A percentile compares a stretch with the other conserved stretches of the same genome.
Conservation (phyloP, 2,888 invertebrate genomes). For the Hyles lineata region DNA sequence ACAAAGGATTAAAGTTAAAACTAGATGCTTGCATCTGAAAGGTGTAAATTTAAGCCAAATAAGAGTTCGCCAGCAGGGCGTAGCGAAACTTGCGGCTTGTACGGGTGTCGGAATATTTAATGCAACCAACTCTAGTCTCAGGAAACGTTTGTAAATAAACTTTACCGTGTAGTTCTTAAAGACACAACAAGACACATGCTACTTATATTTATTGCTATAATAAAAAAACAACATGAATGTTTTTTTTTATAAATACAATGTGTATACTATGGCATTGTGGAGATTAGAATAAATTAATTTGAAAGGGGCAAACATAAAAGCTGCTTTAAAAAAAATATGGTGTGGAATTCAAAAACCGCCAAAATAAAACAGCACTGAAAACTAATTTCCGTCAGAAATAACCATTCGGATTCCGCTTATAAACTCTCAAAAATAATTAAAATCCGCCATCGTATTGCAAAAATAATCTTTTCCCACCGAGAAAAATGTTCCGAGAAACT, state of each 20-base stretch:
- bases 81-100: not conserved
- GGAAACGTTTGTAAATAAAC: not conserved
- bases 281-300: too few relatives aligned
- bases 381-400: too few relatives aligned
- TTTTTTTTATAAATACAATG: too few relatives aligned
- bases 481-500: not conserved
- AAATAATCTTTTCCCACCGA: not conserved
- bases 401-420: not conserved
- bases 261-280: too few relatives aligned
- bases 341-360: too few relatives aligned
- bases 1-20: not conserved
- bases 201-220: too few relatives aligned
- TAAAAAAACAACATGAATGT: too few relatives aligned
- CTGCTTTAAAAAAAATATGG: too few relatives aligned
- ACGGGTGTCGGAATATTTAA: not conserved
- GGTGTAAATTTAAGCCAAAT: slow-evolving; percentile 7
- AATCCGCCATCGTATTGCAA: not conserved
- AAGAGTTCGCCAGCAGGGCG: not conserved
- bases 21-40: not conserved
- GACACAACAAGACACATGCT: not conserved
- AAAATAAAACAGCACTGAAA: too few relatives aligned
- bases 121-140: not conserved
- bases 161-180: not conserved
- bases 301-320: too few relatives aligned
- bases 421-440: slow-evolving; percentile 1